phyloP scores from a whole-genome alignment of 2,888 invertebrate genomes.

The Diaphora mendica region DNA sequence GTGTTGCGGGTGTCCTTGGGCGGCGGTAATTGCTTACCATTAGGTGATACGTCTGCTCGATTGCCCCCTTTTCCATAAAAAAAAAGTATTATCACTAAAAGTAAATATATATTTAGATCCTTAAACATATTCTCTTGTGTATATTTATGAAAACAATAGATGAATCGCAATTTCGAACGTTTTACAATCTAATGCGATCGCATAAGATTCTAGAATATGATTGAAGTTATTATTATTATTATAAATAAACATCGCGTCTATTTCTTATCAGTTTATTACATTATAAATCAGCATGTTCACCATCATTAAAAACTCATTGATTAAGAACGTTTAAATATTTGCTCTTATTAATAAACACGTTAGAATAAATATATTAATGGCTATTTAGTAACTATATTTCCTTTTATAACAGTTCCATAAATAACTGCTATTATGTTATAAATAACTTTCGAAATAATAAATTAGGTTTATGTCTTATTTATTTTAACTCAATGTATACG shows the following conservation, averaged over 20 bases:
- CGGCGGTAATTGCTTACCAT: no score
- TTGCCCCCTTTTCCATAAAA: no score
- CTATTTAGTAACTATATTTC: neutral
- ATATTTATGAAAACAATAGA: neutral
- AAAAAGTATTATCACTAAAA: neutral
- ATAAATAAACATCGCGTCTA: neutral
- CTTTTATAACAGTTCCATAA: neutral
- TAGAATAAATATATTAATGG: neutral
- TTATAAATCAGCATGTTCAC: neutral
- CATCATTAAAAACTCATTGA: neutral
- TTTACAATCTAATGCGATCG: neutral
- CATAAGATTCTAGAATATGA: neutral
- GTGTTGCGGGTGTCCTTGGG: no score
- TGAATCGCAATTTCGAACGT: neutral
- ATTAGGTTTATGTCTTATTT: conserved; percentile 6
- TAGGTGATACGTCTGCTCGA: no score
- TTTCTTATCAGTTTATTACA: neutral
- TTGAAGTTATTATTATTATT: neutral
- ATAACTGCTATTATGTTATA: neutral
- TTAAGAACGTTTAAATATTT: neutral
- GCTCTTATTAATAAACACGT: neutral
- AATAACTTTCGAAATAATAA: conserved; percentile 9
- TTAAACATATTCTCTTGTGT: neutral
- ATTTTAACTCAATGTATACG: neutral
- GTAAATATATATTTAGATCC: neutral